Conservation (phyloP, 2,797 vertebrate species). For the Pogonophryne albipinna region DNA sequence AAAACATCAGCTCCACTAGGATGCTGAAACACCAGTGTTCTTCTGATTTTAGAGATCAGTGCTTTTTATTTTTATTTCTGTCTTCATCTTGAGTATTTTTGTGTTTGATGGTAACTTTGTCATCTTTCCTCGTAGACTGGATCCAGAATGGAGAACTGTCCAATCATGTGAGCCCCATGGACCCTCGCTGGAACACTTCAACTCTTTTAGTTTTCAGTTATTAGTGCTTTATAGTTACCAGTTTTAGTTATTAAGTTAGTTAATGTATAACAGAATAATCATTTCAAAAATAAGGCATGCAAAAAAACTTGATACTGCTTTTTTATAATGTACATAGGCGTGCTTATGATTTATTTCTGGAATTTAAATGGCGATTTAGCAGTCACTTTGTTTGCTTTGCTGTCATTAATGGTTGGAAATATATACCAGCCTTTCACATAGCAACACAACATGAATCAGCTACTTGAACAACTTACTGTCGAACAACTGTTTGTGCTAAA, state of each 20-base stretch:
- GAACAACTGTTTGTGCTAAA: neutral
- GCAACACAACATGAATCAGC: neutral
- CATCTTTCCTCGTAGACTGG: conserved; percentile 65
- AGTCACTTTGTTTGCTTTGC: conserved; percentile 8
- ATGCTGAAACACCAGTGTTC: neutral
- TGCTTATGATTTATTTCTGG: conserved; percentile 27
- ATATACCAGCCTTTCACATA: neutral
- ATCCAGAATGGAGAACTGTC: conserved; percentile 73
- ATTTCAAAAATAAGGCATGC: conserved; percentile 33
- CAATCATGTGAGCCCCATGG: conserved; percentile 77
- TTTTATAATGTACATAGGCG: conserved; percentile 63
- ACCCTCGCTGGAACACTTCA: neutral
- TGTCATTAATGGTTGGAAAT: conserved; percentile 13
- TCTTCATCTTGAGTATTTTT: neutral
- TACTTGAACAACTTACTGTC: neutral
- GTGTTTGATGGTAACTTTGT: neutral
- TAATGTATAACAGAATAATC: conserved; percentile 32
- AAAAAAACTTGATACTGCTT: conserved; percentile 36
- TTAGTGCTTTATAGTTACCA: conserved; percentile 31
- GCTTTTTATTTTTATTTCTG: neutral
- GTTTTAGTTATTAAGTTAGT: conserved; percentile 34
- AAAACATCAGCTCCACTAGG: neutral
- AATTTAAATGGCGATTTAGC: conserved; percentile 7
- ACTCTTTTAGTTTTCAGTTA: conserved; percentile 24
- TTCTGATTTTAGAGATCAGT: neutral